phyloP scores from a whole-genome alignment of 23 tunicate species.

The Ciona savignyi region DNA sequence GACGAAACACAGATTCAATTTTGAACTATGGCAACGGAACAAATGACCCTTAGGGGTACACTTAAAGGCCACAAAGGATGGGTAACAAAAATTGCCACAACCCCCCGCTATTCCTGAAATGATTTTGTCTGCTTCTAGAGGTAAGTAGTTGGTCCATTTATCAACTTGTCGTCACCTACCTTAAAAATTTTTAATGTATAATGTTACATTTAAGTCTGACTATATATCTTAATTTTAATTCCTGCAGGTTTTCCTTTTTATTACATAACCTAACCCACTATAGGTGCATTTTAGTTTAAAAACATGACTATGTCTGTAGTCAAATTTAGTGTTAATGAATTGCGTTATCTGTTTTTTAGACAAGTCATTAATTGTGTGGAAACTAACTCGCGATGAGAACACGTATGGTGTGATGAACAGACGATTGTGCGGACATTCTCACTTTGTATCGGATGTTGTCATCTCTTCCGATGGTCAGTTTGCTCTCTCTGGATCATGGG shows the following conservation, averaged over 20 bases:
- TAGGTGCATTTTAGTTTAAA: too few relatives aligned
- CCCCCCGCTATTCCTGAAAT: conserved; percentile 99
- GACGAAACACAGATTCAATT: not conserved
- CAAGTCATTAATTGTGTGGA: conserved; percentile 90
- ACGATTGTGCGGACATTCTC: conserved; percentile 88
- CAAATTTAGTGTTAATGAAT: too few relatives aligned
- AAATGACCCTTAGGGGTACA: conserved; percentile 95
- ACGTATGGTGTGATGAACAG: conserved; percentile 87
- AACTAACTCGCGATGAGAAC: conserved; percentile 86
- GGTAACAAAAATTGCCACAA: conserved; percentile 99
- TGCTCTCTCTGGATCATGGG: conserved; percentile 99
- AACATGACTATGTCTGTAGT: too few relatives aligned
- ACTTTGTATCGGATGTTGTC: conserved; percentile 96
- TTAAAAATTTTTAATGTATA: too few relatives aligned
- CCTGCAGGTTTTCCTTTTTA: not conserved
- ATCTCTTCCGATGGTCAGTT: conserved; percentile 97
- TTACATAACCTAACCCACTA: not conserved
- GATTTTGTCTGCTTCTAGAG: conserved; percentile 94
- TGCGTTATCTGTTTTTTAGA: too few relatives aligned
- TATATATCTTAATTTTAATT: too few relatives aligned
- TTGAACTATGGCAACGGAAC: conserved; percentile 68
- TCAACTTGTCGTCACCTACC: not conserved
- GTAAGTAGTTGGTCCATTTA: too few relatives aligned
- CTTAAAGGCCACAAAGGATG: conserved; percentile 95
- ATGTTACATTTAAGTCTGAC: too few relatives aligned